These are phyloP conservation scores for Albula goreensis DNA, from an alignment of 2,113 vertebrate genomes.

Conservation along the genomic window DNA sequence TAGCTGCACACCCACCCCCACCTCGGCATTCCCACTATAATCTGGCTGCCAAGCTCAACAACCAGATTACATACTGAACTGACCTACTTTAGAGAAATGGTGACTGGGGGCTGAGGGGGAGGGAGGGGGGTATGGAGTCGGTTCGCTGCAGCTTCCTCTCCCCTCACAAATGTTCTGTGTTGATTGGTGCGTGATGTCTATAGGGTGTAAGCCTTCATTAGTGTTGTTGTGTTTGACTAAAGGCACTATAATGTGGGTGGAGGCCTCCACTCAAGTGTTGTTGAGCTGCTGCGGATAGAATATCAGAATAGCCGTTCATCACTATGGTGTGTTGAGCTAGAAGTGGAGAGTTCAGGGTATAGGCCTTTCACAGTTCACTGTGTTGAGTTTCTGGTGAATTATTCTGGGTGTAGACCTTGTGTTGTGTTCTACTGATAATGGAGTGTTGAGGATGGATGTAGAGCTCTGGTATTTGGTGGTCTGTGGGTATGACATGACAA, in stretches of 20 bases:
- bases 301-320: too few species aligned
- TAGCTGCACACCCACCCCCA: neutral
- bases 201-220: neutral
- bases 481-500: neutral
- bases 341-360: too few species aligned
- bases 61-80: constrained; percentile 8
- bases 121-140: neutral
- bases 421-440: too few species aligned
- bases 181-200: too few species aligned
- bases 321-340: too few species aligned
- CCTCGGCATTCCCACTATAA: neutral
- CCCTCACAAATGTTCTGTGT: neutral
- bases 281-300: neutral
- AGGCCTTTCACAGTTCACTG: too few species aligned
- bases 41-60: neutral
- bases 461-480: neutral
- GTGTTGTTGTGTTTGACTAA: neutral
- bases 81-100: constrained; percentile 9
- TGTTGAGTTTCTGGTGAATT: too few species aligned
- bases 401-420: too few species aligned
- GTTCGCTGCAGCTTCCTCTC: neutral
- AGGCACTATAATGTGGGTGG: neutral
- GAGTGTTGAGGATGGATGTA: too few species aligned
- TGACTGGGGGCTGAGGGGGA: neutral
- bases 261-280: neutral